These are phyloP conservation scores for Drosophila varians DNA, from an alignment of 1,140 invertebrate genomes.

Conservation along the genomic window DNA sequence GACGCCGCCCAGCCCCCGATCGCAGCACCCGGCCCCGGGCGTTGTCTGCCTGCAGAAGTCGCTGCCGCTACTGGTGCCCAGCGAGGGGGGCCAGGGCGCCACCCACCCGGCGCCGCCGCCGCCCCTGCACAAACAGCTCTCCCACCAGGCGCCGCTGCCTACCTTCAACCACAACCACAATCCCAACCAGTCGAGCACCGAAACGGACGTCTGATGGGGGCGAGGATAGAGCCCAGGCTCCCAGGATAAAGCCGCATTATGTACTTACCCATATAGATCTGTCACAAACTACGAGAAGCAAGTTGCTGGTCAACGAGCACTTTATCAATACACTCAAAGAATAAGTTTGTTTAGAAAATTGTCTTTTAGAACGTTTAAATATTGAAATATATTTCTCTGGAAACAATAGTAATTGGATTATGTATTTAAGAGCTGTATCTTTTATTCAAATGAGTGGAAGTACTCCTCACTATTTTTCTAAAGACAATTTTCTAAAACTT, in stretches of 20 bases:
- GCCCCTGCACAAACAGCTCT: slow-evolving; percentile 61
- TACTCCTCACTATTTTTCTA: no score
- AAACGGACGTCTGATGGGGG: slow-evolving; percentile 64
- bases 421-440: neutral
- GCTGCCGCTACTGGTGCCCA: slow-evolving; percentile 40
- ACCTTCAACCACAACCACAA: slow-evolving; percentile 39
- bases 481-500: neutral
- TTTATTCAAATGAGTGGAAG: neutral
- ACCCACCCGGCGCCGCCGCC: slow-evolving; percentile 20
- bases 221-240: neutral
- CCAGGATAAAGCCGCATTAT: slow-evolving; percentile 12
- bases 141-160: slow-evolving; percentile 57
- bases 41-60: slow-evolving; percentile 37
- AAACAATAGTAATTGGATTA: neutral
- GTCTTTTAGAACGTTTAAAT: neutral
- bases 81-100: slow-evolving; percentile 14
- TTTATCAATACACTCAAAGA: neutral
- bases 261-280: slow-evolving; percentile 42
- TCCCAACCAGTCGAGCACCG: slow-evolving; percentile 52
- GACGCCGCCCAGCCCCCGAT: slow-evolving; percentile 69
- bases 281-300: slow-evolving; percentile 31
- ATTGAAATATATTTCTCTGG: neutral
- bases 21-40: slow-evolving; percentile 59
- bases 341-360: neutral
- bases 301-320: slow-evolving; percentile 12